Conservation (phyloP, 2,888 invertebrate species). For the Ochropleura plecta region DNA sequence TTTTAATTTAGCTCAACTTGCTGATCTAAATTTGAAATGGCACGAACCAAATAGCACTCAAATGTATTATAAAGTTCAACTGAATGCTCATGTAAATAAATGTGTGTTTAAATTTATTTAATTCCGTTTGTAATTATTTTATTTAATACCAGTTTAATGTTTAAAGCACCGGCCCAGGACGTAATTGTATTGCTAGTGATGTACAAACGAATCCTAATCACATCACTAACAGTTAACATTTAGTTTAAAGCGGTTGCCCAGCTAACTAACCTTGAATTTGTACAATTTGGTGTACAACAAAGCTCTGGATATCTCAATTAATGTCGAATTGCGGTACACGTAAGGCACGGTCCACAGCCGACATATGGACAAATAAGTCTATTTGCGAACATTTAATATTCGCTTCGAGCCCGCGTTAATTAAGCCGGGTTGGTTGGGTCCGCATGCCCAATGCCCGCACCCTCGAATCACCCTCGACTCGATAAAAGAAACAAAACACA, state of each 20-base stretch:
- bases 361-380: slow-evolving; percentile 83
- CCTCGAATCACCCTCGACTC: slow-evolving; percentile 64
- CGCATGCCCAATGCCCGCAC: slow-evolving; percentile 57
- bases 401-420: slow-evolving; percentile 84
- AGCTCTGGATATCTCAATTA: slow-evolving; percentile 75
- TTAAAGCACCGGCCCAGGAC: slow-evolving; percentile 37
- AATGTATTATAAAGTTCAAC: slow-evolving; percentile 19
- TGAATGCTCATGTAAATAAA: slow-evolving; percentile 25
- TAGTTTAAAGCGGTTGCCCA: slow-evolving; percentile 50
- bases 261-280: slow-evolving; percentile 61
- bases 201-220: slow-evolving; percentile 59
- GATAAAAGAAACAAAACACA: slow-evolving; percentile 72
- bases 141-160: slow-evolving; percentile 52
- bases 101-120: slow-evolving; percentile 37
- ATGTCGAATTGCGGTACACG: slow-evolving; percentile 69
- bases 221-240: slow-evolving; percentile 58
- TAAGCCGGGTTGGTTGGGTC: slow-evolving; percentile 79
- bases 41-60: slow-evolving; percentile 24
- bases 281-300: slow-evolving; percentile 62
- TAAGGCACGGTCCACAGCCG: slow-evolving; percentile 63
- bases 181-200: slow-evolving; percentile 40
- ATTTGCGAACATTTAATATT: slow-evolving; percentile 88
- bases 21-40: slow-evolving; percentile 37
- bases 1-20: slow-evolving; percentile 22
- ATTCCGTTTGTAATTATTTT: slow-evolving; percentile 47